Evolutionary conservation across 2,797 vertebrate genomes (phyloP), one percentile per base, ranked within the genome.

Genomic region (Galaxias olidus): DNA sequence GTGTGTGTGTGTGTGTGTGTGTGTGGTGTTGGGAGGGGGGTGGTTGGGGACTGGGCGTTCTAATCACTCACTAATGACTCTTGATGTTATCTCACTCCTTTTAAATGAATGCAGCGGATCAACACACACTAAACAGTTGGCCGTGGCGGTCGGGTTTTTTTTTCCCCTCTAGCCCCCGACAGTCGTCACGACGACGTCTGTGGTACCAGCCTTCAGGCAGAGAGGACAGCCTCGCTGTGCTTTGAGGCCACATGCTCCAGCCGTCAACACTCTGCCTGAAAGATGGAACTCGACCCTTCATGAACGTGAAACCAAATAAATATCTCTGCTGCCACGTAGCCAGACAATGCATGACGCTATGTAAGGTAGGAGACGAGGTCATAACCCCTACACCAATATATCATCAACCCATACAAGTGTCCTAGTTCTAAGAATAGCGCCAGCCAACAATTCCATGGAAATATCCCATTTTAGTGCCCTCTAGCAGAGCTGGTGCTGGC

Each of bases 21-120:
- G 59, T 10, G 45, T 10, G 45, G 13, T 65, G 70, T 74, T 67
- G 69, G 76, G 52, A 73, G 78, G 73, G 79, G 74, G 65, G 18
- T 18, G 43, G 18, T n/a, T 18, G 18, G 61, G 73, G 77, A 55
- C 72, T 76, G 81, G 84, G 86, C 82, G 83, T 86, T 88, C 85
- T 88, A 88, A 88, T 84, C 83, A 76, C 77, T 86, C 74, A 84
- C 81, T 88, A 89, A 89, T 89, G 85, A 87, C 85, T 87, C 85
- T 87, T 75, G 82, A 87, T 88, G 81, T 86, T 90, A 86, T 88
- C 89, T 81, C 75, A 74, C 75, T 84, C 83, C 79, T 84, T 82
- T 79, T 84, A 87, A 86, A 86, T 78, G 73, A 86, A 86, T 80
- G 79, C 77, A 86, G 66, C 72, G 78, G 79, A 88, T 80, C 71